Percentiles rank a stretch among this genome's conserved stretches.
Evolutionary conservation across 2,113 vertebrate genomes (phyloP).

Genomic region (Gila orcuttii): DNA sequence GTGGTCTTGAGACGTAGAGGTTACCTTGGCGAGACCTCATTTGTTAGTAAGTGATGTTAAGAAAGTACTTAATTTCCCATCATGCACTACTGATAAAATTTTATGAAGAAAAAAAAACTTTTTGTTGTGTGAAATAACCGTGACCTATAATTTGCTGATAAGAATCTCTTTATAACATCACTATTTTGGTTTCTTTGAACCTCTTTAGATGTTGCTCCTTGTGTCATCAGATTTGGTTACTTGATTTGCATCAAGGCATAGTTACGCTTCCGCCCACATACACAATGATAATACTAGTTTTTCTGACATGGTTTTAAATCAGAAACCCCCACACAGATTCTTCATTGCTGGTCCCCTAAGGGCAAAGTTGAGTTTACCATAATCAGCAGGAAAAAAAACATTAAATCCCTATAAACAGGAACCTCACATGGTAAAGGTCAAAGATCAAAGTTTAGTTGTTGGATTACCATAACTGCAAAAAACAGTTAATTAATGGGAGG

Average conservation of each 20-base stretch:
- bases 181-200: constrained; percentile 3
- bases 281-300: background rate
- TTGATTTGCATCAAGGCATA: constrained; percentile 6
- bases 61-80: background rate
- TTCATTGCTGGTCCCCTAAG: background rate
- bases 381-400: background rate
- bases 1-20: constrained; percentile 88
- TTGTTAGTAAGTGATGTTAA: constrained; percentile 86
- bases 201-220: constrained; percentile 4
- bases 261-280: background rate
- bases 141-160: constrained; percentile 19
- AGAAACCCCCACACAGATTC: background rate
- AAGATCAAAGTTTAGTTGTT: background rate
- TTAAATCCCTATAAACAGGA: background rate
- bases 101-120: background rate
- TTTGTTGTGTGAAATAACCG: background rate
- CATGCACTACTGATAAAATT: background rate
- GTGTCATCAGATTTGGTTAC: constrained; percentile 1
- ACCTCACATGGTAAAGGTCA: constrained; percentile 5
- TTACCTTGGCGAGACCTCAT: constrained; percentile 93
- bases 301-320: constrained; percentile 14
- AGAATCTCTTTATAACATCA: background rate
- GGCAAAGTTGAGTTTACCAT: background rate
- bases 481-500: background rate
- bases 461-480: background rate